phyloP scores from a whole-genome alignment of 1,140 invertebrate species.

The Sipha flava region DNA sequence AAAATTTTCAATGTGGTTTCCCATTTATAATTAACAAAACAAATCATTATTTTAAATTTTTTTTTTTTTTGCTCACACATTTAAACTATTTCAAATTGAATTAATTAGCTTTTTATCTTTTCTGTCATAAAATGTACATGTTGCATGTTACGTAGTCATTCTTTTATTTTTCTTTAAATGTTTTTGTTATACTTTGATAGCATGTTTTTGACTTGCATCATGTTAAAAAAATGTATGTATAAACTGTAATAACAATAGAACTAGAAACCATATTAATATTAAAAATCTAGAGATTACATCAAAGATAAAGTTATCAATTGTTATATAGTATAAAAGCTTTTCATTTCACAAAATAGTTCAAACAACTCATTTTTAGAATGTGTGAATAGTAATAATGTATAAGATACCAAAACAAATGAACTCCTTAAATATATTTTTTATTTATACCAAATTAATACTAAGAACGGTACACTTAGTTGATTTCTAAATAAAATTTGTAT shows the following conservation, averaged over 20 bases:
- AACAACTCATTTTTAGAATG: too few species aligned
- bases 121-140: conserved; percentile 11
- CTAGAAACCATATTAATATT: too few species aligned
- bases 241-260: background rate
- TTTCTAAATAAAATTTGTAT: too few species aligned
- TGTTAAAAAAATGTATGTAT: background rate
- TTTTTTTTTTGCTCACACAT: conserved; percentile 2
- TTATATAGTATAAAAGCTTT: too few species aligned
- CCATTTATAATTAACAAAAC: background rate
- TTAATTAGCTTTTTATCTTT: conserved; percentile 6
- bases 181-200: background rate
- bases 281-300: too few species aligned
- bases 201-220: background rate
- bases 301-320: too few species aligned
- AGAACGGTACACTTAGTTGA: too few species aligned
- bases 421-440: too few species aligned
- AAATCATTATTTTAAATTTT: background rate
- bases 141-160: background rate
- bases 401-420: too few species aligned
- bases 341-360: too few species aligned
- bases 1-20: background rate
- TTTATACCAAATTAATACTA: too few species aligned
- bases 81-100: background rate
- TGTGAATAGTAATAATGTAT: too few species aligned
- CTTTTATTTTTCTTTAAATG: background rate